Evolutionary conservation across 2,113 vertebrate species (phyloP).

Genomic region (Poeciliopsis retropinna): DNA sequence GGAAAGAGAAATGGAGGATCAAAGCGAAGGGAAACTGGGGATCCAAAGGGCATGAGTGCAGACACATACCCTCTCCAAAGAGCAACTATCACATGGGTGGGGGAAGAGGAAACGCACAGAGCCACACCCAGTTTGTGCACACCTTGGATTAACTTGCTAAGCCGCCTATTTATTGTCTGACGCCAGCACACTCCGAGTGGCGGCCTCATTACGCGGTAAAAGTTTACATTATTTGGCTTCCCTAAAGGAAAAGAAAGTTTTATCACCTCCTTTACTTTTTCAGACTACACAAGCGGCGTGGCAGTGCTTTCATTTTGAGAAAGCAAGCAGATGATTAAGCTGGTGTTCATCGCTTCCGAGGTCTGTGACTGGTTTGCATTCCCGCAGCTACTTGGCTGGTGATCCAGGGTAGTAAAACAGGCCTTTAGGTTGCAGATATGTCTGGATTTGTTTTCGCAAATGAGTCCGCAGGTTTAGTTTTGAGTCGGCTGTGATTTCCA

Average conservation of each 20-base stretch:
- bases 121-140: conserved; percentile 71
- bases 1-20: not conserved
- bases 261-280: not conserved
- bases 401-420: conserved; percentile 1
- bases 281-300: not conserved
- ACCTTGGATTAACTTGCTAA: conserved; percentile 73
- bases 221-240: not conserved
- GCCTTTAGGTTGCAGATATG: conserved; percentile 17
- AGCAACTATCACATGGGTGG: conserved; percentile 55
- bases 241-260: not conserved
- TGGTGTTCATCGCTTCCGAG: conserved; percentile 16
- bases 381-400: not conserved
- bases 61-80: conserved; percentile 56
- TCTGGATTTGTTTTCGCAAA: conserved; percentile 31
- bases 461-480: conserved; percentile 32
- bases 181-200: conserved; percentile 39
- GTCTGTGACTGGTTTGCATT: conserved; percentile 14
- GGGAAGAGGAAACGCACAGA: conserved; percentile 50
- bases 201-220: conserved; percentile 39
- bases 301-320: not conserved
- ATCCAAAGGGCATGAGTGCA: conserved; percentile 44
- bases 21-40: conserved; percentile 13
- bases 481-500: conserved; percentile 38
- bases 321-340: conserved; percentile 10
- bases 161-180: conserved; percentile 61